Base-by-base conservation (phyloP, 1,140 invertebrate genomes). In the Neuroterus valhalla region DNA sequence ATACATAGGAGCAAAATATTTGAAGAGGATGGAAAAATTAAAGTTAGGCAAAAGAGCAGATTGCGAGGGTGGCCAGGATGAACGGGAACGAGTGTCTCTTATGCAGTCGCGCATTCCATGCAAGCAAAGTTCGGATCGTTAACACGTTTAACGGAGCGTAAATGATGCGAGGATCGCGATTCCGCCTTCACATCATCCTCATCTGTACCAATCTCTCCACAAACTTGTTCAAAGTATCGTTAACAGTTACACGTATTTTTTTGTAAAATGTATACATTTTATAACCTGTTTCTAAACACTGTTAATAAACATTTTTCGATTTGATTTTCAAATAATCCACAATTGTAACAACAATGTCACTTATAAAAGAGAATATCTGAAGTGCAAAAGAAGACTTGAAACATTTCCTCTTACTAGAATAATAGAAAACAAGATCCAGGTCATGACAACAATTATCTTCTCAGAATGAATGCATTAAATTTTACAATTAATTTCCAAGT, bases 131-230 rank as follows among this genome's bases (percentile, higher is more conserved):
- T 68, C 66, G 74, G 75, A 55, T 86, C 83, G 77, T 86, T 85
- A 86, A 86, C 83, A 76, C 81, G 79, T 81, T 85, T 86, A 86
- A 86, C 85, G 77, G 80, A 80, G 78, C 79, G 79, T 77, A 66
- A 83, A 68, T 74, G 72, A 80, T 72, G 66, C 70, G 72, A 71
- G 62, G 45, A 85, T 85, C 79, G 77, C 76, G 77, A 85, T 82
- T 79, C 82, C 66, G 79, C 52, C 77, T 81, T 72, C 70, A 68
- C 70, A 72, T 76, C 50, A 45, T 72, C 70, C 66, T 77, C 73
- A 69, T 69, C 26, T 62, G 23, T n/a, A 21, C 21, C 6, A 38
- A 38, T 31, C 11, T 31, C 12, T 62, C 23, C 26, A 62, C 26
- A 14, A 21, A 55, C 55, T n/a, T 62, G 55, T 26, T 62, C 31